A percentile compares a stretch with the other conserved stretches of the same genome.
Conservation (phyloP, 2,888 invertebrate genomes). For the Polyommatus iphigenia region DNA sequence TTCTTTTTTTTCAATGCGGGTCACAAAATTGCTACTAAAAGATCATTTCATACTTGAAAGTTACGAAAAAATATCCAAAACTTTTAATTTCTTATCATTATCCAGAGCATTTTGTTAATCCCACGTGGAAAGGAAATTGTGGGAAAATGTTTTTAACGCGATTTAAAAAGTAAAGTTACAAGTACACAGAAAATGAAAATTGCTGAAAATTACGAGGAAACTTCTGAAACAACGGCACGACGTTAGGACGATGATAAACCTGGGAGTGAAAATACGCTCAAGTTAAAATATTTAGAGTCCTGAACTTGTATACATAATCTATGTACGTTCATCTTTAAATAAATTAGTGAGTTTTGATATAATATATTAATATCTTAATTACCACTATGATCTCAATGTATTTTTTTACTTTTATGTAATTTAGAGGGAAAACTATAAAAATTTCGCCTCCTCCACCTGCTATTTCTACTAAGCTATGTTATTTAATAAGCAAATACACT, state of each 20-base stretch:
- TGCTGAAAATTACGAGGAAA: constrained; percentile 20
- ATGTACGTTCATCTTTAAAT: too few relatives aligned
- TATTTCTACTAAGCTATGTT: background rate
- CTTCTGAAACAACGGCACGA: constrained; percentile 7
- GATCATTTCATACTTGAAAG: background rate
- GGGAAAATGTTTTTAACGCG: background rate
- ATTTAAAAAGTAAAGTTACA: constrained; percentile 21
- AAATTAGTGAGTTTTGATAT: too few relatives aligned
- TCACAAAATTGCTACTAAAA: background rate
- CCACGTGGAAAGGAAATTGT: background rate
- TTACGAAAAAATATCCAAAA: background rate
- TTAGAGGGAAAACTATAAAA: too few relatives aligned
- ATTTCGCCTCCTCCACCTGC: too few relatives aligned
- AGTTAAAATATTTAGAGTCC: background rate
- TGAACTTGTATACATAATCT: background rate
- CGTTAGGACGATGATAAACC: constrained; percentile 11
- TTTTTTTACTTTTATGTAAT: too few relatives aligned
- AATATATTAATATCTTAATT: too few relatives aligned
- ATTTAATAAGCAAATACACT: background rate
- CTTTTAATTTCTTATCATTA: constrained; percentile 10
- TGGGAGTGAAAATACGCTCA: constrained; percentile 8
- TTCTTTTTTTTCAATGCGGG: background rate
- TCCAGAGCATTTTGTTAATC: background rate
- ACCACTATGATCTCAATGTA: too few relatives aligned
- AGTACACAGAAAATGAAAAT: constrained; percentile 16